A percentile compares a stretch with the other conserved stretches of the same genome.
These are phyloP conservation scores for Chelon labrosus DNA, from an alignment of 2,797 vertebrate species.

Conservation along the genomic window DNA sequence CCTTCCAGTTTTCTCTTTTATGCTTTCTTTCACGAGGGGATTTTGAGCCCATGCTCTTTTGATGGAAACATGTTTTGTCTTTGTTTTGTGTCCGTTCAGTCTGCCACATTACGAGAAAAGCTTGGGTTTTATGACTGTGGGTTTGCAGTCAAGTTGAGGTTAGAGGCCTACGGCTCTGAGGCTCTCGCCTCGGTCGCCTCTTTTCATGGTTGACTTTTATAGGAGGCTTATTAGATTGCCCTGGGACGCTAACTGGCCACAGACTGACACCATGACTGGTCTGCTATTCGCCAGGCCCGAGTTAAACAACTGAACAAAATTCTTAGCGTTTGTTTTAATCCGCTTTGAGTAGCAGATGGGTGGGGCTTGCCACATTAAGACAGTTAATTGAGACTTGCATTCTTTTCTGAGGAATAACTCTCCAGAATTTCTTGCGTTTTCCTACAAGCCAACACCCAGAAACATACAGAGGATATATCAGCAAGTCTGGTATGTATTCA, in stretches of 20 bases:
- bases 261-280: slow-evolving; percentile 44
- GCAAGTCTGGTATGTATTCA: neutral
- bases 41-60: slow-evolving; percentile 1
- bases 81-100: slow-evolving; percentile 41
- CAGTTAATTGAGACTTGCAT: slow-evolving; percentile 41
- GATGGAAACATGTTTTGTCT: slow-evolving; percentile 27
- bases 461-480: slow-evolving; percentile 6
- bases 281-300: neutral
- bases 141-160: slow-evolving; percentile 27
- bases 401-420: slow-evolving; percentile 29
- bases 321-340: slow-evolving; percentile 33
- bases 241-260: slow-evolving; percentile 40
- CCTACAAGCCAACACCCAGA: slow-evolving; percentile 15
- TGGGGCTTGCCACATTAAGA: slow-evolving; percentile 30
- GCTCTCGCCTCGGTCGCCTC: slow-evolving; percentile 12
- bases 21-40: slow-evolving; percentile 4
- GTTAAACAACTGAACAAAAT: slow-evolving; percentile 7
- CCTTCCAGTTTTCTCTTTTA: slow-evolving; percentile 12
- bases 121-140: slow-evolving; percentile 50
- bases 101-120: slow-evolving; percentile 32
- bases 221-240: slow-evolving; percentile 45
- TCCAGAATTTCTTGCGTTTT: slow-evolving; percentile 18
- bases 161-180: slow-evolving; percentile 21
- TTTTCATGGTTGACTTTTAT: slow-evolving; percentile 46
- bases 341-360: slow-evolving; percentile 25